Base-by-base conservation (phyloP, 2,888 invertebrate genomes). In the Lasioglossum villosulum region DNA sequence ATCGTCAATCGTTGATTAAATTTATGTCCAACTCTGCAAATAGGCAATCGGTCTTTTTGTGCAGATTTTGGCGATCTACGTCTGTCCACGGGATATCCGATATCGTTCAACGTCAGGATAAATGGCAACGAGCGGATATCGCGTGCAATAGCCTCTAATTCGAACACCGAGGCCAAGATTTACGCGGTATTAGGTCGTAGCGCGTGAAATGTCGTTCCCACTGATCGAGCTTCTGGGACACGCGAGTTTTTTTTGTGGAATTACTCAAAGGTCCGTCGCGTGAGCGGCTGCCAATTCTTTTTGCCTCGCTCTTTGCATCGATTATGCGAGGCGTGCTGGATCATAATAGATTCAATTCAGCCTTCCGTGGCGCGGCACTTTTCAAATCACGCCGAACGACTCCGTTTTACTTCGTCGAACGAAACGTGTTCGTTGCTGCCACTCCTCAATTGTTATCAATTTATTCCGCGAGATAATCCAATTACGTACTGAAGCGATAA, bases 21-120 rank as follows among this genome's bases (percentile, higher is more conserved):
- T 34, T 34, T 34, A 2, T 34, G 34, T 3, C 34, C 34, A 34
- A 34, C 34, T 34, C 34, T 34, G 34, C n/a, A n/a, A n/a, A n/a
- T 70, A 45, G 56, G 70, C 78, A 81, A 84, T 79, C 59, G 66
- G 56, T 81, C 82, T 84, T 90, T 88, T 83, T 82, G 68, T 82
- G 88, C 70, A 86, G 82, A 86, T 86, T 87, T 80, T 74, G 71
- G 56, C 45, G 74, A 78, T 83, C 68, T 70, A 83, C 56, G 48
- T 16, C n/a, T 75, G 70, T 34, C 59, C 34, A 30, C 30, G 42
- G 45, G 73, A 74, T 42, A 66, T 68, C 27, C 68, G 59, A 86
- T 63, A 42, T 86, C 59, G 70, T 75, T 42, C n/a, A 34, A 27
- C 23, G 39, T 19, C 42, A 19, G 27, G 52, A 72, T 63, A 5